Evolutionary conservation across 2,113 vertebrate genomes (phyloP).

Genomic region (Macaca mulatta): DNA sequence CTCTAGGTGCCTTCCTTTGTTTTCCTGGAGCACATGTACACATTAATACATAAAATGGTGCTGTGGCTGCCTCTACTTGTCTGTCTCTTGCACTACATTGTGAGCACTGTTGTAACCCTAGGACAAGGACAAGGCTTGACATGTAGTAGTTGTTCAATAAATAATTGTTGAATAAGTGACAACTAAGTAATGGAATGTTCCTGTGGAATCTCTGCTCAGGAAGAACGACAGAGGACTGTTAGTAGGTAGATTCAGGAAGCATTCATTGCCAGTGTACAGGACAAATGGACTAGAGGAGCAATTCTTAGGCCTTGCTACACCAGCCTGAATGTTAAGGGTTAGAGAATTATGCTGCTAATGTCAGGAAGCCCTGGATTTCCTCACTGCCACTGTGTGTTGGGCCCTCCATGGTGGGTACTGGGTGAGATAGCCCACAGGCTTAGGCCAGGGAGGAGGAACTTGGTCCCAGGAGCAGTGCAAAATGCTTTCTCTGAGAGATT

Average conservation of each 20-base stretch:
- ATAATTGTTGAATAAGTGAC: not conserved
- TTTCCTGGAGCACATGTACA: not conserved
- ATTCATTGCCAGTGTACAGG: not conserved
- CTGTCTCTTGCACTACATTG: not conserved
- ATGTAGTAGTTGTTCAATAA: slow-evolving; percentile 11
- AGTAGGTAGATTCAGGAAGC: not conserved
- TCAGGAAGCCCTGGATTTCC: not conserved
- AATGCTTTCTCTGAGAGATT: slow-evolving; percentile 24
- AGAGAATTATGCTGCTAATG: not conserved
- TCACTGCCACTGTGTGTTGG: not conserved
- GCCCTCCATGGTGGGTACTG: not conserved
- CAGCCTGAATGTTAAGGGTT: not conserved
- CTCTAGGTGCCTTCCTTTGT: not conserved
- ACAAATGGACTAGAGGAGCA: not conserved
- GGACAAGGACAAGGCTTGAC: not conserved
- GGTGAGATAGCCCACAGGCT: not conserved
- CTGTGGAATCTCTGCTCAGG: not conserved
- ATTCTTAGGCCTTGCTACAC: not conserved
- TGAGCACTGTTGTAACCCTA: not conserved
- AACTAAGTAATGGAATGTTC: not conserved
- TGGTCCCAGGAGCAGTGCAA: not conserved
- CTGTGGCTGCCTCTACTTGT: not conserved
- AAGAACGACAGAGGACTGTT: not conserved
- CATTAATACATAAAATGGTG: not conserved
- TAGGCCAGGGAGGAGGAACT: not conserved